These are phyloP conservation scores for Drosophila cognata DNA, from an alignment of 2,888 invertebrate species.

Conservation along the genomic window DNA sequence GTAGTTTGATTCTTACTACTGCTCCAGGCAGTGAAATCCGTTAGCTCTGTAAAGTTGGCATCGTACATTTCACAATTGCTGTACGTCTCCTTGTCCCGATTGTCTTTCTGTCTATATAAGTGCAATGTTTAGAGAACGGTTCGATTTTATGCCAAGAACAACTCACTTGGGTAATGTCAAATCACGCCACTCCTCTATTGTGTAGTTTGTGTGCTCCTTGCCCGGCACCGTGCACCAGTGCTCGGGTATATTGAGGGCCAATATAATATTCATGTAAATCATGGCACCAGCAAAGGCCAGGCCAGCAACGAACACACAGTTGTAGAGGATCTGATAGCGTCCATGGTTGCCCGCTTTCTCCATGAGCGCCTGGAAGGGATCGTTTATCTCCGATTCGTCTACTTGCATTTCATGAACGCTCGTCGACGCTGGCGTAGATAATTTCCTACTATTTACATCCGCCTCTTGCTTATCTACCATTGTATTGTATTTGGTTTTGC, in stretches of 20 bases:
- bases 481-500: constrained; percentile 11
- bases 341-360: constrained; percentile 86
- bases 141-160: neutral
- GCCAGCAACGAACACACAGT: constrained; percentile 85
- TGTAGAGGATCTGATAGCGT: constrained; percentile 86
- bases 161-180: constrained; percentile 86
- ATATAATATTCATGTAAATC: constrained; percentile 86
- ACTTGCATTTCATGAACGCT: constrained; percentile 58
- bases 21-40: constrained; percentile 76
- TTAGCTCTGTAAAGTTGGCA: constrained; percentile 80
- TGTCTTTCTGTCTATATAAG: constrained; percentile 81
- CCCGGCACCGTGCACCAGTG: constrained; percentile 87
- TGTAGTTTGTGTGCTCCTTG: constrained; percentile 85
- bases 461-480: constrained; percentile 62
- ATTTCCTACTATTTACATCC: constrained; percentile 51
- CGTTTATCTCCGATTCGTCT: constrained; percentile 72
- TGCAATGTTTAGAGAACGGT: neutral
- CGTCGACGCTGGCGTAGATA: constrained; percentile 39
- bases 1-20: constrained; percentile 68
- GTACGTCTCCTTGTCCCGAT: constrained; percentile 82
- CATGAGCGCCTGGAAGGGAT: constrained; percentile 86
- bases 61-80: constrained; percentile 86
- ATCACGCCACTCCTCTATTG: constrained; percentile 86
- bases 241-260: constrained; percentile 86
- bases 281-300: constrained; percentile 85